phyloP scores from a whole-genome alignment of 1,140 invertebrate species.

The Drosophila lowei region DNA sequence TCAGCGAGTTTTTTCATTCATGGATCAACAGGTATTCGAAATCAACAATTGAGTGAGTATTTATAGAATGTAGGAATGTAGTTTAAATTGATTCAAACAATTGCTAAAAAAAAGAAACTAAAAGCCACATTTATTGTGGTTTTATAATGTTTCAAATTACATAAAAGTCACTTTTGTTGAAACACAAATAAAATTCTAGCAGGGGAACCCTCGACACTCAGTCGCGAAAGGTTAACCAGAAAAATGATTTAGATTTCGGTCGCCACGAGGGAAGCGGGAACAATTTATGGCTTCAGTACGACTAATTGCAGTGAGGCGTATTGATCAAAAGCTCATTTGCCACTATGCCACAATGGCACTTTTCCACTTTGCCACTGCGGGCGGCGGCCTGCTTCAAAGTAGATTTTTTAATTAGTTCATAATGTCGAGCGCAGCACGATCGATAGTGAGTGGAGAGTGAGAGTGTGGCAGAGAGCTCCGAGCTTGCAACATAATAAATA shows the following conservation, averaged over 20 bases:
- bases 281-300: conserved; percentile 37
- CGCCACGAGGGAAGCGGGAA: conserved; percentile 12
- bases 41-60: no score
- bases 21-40: no score
- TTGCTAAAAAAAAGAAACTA: no score
- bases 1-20: no score
- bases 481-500: conserved; percentile 61
- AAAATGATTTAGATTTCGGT: conserved; percentile 50
- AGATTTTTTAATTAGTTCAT: conserved; percentile 69
- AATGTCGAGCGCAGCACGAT: conserved; percentile 53
- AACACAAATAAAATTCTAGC: not conserved
- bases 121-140: no score
- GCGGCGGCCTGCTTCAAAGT: conserved; percentile 64
- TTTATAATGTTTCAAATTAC: no score
- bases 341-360: conserved; percentile 22
- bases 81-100: no score
- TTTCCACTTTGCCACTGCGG: not conserved
- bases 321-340: conserved; percentile 66
- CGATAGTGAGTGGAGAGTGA: conserved; percentile 7
- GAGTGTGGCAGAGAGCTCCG: conserved; percentile 3
- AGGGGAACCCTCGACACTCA: conserved; percentile 7
- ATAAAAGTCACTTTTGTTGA: no score
- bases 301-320: conserved; percentile 68
- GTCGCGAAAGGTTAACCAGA: conserved; percentile 59
- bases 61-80: no score